phyloP scores from a whole-genome alignment of 2,888 invertebrate genomes.

The Epinotia nisella region DNA sequence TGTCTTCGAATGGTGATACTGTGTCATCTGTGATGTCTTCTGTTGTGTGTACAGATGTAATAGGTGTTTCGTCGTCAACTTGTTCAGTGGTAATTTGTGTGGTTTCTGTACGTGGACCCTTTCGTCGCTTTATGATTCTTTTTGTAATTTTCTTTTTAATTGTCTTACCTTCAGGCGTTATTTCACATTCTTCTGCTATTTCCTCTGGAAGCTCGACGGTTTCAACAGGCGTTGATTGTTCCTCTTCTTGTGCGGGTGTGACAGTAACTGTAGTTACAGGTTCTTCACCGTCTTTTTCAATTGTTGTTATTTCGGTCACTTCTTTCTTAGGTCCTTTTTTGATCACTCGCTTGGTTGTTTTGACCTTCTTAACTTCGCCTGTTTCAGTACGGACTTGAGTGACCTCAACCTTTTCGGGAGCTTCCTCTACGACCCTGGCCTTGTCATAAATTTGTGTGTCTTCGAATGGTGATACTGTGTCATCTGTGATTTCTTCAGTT shows the following conservation, averaged over 20 bases:
- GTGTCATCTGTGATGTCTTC: too few species aligned
- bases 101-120: conserved; percentile 52
- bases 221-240: conserved; percentile 8
- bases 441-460: not conserved
- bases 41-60: conserved; percentile 42
- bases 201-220: conserved; percentile 12
- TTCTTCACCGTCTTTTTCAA: not conserved
- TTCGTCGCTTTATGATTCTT: conserved; percentile 53
- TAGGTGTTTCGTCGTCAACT: conserved; percentile 56
- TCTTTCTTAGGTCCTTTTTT: not conserved
- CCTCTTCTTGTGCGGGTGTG: conserved; percentile 28
- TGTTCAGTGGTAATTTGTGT: conserved; percentile 56
- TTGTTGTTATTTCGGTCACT: not conserved
- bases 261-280: conserved; percentile 1
- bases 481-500: not conserved
- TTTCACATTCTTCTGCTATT: not conserved
- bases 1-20: too few species aligned
- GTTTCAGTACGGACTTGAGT: conserved; percentile 64
- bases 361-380: conserved; percentile 54
- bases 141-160: conserved; percentile 45
- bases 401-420: conserved; percentile 13
- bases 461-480: not conserved
- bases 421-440: not conserved
- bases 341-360: conserved; percentile 48
- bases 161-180: conserved; percentile 56